Conservation (phyloP, 2,888 invertebrate species). For the Parnassius orleans region DNA sequence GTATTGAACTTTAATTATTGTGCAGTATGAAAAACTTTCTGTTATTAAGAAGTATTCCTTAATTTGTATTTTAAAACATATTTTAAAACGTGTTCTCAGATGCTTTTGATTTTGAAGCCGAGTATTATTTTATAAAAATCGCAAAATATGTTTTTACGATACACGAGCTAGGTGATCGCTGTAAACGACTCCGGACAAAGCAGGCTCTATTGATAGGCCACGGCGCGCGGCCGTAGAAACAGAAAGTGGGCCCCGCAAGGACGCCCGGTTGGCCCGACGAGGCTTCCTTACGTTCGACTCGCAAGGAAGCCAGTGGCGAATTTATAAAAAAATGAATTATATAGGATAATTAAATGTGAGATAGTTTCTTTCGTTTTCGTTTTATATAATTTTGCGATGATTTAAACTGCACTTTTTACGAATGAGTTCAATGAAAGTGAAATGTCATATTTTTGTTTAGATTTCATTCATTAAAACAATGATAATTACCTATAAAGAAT, state of each 20-base stretch:
- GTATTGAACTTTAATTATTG: no score
- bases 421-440: no score
- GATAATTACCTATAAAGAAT: no score
- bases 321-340: constrained; percentile 8
- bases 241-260: constrained; percentile 71
- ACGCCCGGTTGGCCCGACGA: constrained; percentile 54
- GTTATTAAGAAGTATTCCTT: no score
- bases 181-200: constrained; percentile 29
- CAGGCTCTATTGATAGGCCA: constrained; percentile 48
- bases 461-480: no score
- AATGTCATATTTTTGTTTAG: no score
- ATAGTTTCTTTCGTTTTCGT: no score
- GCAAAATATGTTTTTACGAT: neutral
- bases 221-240: constrained; percentile 52
- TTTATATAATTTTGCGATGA: no score
- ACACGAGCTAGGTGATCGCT: constrained; percentile 5
- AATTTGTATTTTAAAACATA: no score
- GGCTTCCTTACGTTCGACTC: constrained; percentile 34
- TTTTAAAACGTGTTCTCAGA: neutral
- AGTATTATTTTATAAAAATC: neutral
- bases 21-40: no score
- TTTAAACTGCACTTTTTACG: no score
- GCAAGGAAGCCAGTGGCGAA: constrained; percentile 18
- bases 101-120: neutral
- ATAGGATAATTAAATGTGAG: no score